Evolutionary conservation across 2,888 invertebrate genomes (phyloP), one percentile per base, ranked within the genome.

Genomic region (Drosophila merina): DNA sequence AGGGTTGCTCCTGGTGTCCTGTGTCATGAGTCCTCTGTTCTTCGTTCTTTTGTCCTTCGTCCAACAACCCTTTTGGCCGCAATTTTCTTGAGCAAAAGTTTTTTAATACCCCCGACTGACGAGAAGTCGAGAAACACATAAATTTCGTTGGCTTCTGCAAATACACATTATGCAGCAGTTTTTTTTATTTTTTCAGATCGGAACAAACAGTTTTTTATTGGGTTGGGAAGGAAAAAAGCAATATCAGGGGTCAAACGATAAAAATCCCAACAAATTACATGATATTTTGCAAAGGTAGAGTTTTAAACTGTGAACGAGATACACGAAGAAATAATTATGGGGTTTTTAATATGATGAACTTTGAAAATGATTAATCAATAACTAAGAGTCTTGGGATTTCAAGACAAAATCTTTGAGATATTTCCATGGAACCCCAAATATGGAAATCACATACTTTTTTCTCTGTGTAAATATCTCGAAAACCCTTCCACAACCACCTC

Each of bases 121-220:
- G 67, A 59, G 67, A 59, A 59, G 52, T 52, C 14, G 36, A 49
- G 52, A 50, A 83, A 55, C 64, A 76, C 86, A 83, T 85, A 79
- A 85, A 83, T 85, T 85, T 82, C 68, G 70, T 75, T 72, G 76
- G 75, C 70, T 68, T 45, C 44, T 28, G 58, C 77, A 87, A 87
- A 83, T 82, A 85, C 85, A 85, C 86, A 85, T 83, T 83, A 87
- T 87, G 62, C 75, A 77, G 87, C 82, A 83, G 62, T 82, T 87
- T 83, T 87, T 83, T 85, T 70, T 28, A 38, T 44, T 38, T 51
- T 47, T 44, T 45, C 60, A 48, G 60, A 60, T 59, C 31, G 26
- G 38, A 49, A 47, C 25, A 2, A 45, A 72, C 73, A 62, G 20
- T 20, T 28, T 28, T 28, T 4, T 4, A 6, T 62, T 77, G 26